These are phyloP conservation scores for Psammodynastes pulverulentus DNA, from an alignment of 2,113 vertebrate genomes.

Conservation along the genomic window DNA sequence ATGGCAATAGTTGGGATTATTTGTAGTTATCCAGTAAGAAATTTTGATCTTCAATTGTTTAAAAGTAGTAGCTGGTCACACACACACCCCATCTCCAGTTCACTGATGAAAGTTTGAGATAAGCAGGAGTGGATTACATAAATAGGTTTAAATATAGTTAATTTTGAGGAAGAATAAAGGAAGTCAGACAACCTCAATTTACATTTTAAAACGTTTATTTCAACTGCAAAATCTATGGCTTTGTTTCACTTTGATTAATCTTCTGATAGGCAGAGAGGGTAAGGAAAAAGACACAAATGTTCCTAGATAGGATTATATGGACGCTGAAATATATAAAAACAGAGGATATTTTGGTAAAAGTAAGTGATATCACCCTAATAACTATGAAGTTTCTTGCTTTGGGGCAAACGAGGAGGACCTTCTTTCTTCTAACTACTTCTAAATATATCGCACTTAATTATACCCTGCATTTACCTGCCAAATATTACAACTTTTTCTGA, in stretches of 20 bases:
- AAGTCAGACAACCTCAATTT: background rate
- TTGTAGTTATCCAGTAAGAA: too few species aligned
- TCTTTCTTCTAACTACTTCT: constrained; percentile 33
- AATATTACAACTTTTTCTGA: constrained; percentile 26
- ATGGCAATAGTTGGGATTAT: background rate
- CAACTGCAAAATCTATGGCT: background rate
- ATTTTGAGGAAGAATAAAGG: background rate
- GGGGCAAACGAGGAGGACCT: background rate
- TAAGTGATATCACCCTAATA: background rate
- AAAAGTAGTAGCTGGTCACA: background rate
- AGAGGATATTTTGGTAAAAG: background rate
- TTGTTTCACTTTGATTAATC: background rate
- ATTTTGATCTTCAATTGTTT: background rate
- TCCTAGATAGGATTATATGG: background rate
- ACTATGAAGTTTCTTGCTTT: background rate
- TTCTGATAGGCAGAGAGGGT: background rate
- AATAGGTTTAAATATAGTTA: background rate
- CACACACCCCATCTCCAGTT: background rate
- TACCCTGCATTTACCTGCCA: constrained; percentile 29
- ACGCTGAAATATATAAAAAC: background rate
- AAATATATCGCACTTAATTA: constrained; percentile 38
- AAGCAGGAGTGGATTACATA: background rate
- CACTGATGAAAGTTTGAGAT: background rate
- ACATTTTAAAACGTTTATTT: background rate
- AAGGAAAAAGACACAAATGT: background rate